phyloP scores from a whole-genome alignment of 2,113 vertebrate species.

The Peucedramus taeniatus region DNA sequence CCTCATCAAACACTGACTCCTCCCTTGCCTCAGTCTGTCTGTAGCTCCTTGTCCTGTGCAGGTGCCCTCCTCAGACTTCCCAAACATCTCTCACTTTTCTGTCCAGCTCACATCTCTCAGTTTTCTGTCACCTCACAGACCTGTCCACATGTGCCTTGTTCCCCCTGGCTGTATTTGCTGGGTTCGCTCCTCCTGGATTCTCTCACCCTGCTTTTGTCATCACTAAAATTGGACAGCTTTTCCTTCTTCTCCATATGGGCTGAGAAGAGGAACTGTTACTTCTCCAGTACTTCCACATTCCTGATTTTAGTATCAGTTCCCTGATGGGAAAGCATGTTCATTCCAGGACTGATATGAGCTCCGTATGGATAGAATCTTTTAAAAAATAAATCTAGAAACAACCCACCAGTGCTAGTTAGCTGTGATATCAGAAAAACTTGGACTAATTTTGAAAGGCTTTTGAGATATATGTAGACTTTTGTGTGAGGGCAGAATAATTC shows the following conservation, averaged over 20 bases:
- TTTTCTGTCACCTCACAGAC: not conserved
- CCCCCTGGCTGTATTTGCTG: not conserved
- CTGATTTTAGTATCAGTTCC: not conserved
- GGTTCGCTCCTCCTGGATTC: not conserved
- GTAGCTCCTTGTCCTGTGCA: not conserved
- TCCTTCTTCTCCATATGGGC: not conserved
- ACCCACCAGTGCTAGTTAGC: not conserved
- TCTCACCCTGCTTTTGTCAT: not conserved
- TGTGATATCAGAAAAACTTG: not conserved
- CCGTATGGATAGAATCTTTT: not conserved
- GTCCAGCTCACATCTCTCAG: not conserved
- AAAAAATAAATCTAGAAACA: not conserved
- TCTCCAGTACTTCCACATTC: not conserved
- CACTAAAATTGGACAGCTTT: not conserved
- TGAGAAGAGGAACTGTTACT: not conserved
- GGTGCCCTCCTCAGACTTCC: not conserved
- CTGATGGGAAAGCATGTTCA: not conserved
- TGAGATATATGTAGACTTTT: not conserved
- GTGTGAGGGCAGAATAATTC: not conserved
- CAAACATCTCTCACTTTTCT: not conserved
- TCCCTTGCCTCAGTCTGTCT: not conserved
- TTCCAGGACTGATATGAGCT: not conserved
- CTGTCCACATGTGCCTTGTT: fast-evolving
- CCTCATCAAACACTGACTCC: not conserved
- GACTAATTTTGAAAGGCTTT: not conserved